Evolutionary conservation across 2,797 vertebrate genomes (phyloP), one percentile per base, ranked within the genome.

Genomic region (Spheniscus humboldti): DNA sequence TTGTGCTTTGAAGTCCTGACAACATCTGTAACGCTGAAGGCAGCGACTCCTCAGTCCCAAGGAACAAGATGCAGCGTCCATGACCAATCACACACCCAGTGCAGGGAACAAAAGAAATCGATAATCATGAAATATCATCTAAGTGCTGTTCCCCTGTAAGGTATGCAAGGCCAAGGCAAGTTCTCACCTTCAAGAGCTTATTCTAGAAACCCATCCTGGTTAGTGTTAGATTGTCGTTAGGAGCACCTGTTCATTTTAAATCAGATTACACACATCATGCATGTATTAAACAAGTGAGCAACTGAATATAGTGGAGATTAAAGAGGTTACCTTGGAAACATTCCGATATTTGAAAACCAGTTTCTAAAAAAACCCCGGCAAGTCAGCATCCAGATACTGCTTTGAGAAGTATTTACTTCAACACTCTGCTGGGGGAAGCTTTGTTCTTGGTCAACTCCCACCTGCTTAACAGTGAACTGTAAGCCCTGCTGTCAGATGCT

Each of bases 251-350:
- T 88, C 31, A 24, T 75, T 94, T 89, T 75, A 81, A 92, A 95
- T 78, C 78, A 73, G n/a, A 96, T 84, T 96, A 90, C 37, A 66
- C 45, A 52, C 0, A 0, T 50, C 50, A 43, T 5, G 6, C 41
- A 43, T 82, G n/a, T 73, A 90, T 88, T 94, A 83, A 96, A 71
- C 47, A 79, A 93, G 56, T 30, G 48, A 93, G 71, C 52, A 91
- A 73, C 72, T 83, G 50, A 94, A 83, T 64, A 73, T 11, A 83
- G 35, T 39, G n/a, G 62, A 69, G 50, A 93, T 75, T 85, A 75
- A 93, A 87, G 64, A 85, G 75, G 92, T 89, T 97, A 92, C 90
- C 86, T 89, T 88, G 84, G 86, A 93, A 93, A 91, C 75, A 94
- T 83, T 72, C 73, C 56, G 39, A 9, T 83, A 74, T 67, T 83